A percentile compares a stretch with the other conserved stretches of the same genome.
These are phyloP conservation scores for Staurois parvus DNA, from an alignment of 2,797 vertebrate genomes.

Conservation along the genomic window DNA sequence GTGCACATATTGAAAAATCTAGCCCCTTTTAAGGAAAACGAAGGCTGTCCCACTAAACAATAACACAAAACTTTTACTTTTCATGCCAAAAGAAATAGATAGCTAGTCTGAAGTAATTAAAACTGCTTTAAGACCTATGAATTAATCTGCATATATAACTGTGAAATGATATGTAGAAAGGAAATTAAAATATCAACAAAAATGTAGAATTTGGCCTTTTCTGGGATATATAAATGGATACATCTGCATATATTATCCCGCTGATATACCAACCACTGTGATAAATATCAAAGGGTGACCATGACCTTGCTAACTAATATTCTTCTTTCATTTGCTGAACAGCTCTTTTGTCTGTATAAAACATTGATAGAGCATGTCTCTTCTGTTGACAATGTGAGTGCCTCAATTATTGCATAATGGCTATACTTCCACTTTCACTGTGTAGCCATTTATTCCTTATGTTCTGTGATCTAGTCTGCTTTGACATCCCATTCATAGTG, in stretches of 20 bases:
- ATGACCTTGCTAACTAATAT: constrained; percentile 8
- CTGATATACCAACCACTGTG: not conserved
- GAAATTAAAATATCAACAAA: not conserved
- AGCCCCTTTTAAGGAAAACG: no score
- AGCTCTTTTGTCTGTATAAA: constrained; percentile 4
- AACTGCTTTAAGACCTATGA: not conserved
- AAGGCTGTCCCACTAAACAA: no score
- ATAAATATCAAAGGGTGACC: not conserved
- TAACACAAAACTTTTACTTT: no score
- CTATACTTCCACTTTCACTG: not conserved
- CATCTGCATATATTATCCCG: not conserved
- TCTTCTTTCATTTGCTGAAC: not conserved
- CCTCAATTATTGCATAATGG: not conserved
- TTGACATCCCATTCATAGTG: not conserved
- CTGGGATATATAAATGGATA: not conserved
- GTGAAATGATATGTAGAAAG: not conserved
- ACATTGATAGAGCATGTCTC: not conserved
- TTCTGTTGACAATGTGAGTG: not conserved
- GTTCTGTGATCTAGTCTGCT: not conserved
- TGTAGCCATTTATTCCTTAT: not conserved
- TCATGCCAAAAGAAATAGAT: no score
- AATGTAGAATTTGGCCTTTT: not conserved
- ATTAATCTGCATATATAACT: not conserved
- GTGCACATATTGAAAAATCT: no score
- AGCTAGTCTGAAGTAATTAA: no score